These are phyloP conservation scores for Stenolophus ochropezus DNA, from an alignment of 2,888 invertebrate species.

Conservation along the genomic window DNA sequence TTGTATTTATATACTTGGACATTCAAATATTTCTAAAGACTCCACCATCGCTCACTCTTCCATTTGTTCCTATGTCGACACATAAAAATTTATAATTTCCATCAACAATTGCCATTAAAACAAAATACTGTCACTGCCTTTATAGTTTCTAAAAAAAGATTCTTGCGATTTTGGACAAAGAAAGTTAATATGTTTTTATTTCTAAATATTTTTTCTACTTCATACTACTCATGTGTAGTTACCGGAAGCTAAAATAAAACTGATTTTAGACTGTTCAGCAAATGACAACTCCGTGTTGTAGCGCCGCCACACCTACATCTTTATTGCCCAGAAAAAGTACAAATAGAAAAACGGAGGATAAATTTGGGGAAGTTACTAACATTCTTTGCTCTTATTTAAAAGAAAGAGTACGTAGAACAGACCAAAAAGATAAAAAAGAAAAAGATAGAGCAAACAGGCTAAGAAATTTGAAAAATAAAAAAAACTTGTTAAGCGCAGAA, in stretches of 20 bases:
- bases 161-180: not conserved
- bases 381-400: too few relatives aligned
- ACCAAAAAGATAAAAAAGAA: too few relatives aligned
- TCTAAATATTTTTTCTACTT: constrained; percentile 23
- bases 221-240: not conserved
- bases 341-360: too few relatives aligned
- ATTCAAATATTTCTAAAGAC: not conserved
- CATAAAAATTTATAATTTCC: constrained; percentile 26
- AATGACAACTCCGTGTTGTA: too few relatives aligned
- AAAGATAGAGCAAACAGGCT: too few relatives aligned
- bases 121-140: not conserved
- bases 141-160: constrained; percentile 1
- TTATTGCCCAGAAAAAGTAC: too few relatives aligned
- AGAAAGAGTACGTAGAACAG: too few relatives aligned
- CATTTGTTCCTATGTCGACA: constrained; percentile 8
- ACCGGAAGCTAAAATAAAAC: not conserved
- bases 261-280: too few relatives aligned
- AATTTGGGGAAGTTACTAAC: too few relatives aligned
- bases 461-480: too few relatives aligned
- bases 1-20: not conserved
- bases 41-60: constrained; percentile 29
- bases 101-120: constrained; percentile 8
- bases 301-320: too few relatives aligned
- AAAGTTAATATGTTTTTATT: constrained; percentile 28
- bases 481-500: too few relatives aligned